Evolutionary conservation across 2,113 vertebrate genomes (phyloP), one percentile per base, ranked within the genome.

Genomic region (Strix aluco): DNA sequence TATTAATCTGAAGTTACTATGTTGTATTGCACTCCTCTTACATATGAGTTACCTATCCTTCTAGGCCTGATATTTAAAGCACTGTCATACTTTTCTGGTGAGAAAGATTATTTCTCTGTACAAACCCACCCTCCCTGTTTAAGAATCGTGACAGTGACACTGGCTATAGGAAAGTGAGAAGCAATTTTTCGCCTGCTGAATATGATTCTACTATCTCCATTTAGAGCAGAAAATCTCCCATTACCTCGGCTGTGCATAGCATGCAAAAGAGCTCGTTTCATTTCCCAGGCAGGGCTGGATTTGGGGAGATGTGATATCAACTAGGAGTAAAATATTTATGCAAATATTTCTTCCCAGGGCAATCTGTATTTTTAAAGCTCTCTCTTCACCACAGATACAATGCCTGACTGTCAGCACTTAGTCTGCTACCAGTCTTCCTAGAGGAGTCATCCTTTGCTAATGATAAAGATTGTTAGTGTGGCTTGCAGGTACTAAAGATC

Each of bases 321-420:
- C 80, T 65, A 69, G 62, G 40, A 93, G 86, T 72, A 52, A 96
- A 96, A 86, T 67, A 67, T 92, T 96, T 92, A 93, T 86, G 92
- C 67, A 96, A 94, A 94, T 94, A 51, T 29, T 51, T 80, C 81
- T 84, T 79, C 84, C 86, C 44, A 77, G 71, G n/a, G 86, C 95
- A 80, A 77, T 38, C 59, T 47, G 72, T 63, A 54, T 15, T 73
- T 92, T 44, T 29, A 61, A 73, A 90, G 47, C 52, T 18, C 67
- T 46, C 16, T 25, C 82, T 81, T 59, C 85, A 42, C 34, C 40
- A 26, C 55, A 46, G 42, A 44, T 11, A 3, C 5, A 19, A 57
- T 0, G 12, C 47, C 72, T 74, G 66, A 32, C 49, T 86, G 51
- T 49, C 82, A 89, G 88, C 46, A 38, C 74, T 74, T 9, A 19